Evolutionary conservation across 2,113 vertebrate genomes (phyloP).

Genomic region (Sinocyclocheilus anophthalmus): DNA sequence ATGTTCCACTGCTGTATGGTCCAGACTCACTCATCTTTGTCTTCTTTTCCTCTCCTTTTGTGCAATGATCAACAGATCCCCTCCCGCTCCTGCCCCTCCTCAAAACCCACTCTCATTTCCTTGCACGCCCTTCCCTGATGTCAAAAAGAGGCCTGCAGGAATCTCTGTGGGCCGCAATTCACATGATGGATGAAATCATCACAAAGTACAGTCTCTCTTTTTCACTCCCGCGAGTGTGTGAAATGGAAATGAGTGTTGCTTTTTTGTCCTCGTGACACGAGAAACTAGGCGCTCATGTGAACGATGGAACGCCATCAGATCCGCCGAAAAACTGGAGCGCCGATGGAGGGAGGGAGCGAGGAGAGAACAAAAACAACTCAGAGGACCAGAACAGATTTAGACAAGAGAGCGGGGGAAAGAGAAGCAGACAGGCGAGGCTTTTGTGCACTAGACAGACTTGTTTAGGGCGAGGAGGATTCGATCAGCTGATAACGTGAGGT

Average conservation of each 20-base stretch:
- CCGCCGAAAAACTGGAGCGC: constrained; percentile 53
- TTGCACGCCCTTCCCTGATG: no score
- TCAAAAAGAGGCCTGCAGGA: constrained; percentile 76
- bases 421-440: constrained; percentile 46
- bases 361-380: constrained; percentile 48
- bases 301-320: constrained; percentile 71
- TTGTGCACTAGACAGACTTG: constrained; percentile 43
- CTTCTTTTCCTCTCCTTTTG: no score
- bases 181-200: constrained; percentile 87
- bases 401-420: constrained; percentile 24
- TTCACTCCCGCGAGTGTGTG: constrained; percentile 52
- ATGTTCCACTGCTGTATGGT: no score
- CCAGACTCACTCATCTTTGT: no score
- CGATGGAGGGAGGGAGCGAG: constrained; percentile 37
- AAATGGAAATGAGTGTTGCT: constrained; percentile 76
- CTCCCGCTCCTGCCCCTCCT: no score
- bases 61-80: no score
- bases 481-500: constrained; percentile 54
- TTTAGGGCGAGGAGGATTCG: constrained; percentile 39
- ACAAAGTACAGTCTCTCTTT: constrained; percentile 66
- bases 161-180: constrained; percentile 79
- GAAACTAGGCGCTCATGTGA: constrained; percentile 69
- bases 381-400: constrained; percentile 43
- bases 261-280: constrained; percentile 65
- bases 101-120: no score